phyloP scores from a whole-genome alignment of 1,140 invertebrate genomes.

The Lepidurus packardi region DNA sequence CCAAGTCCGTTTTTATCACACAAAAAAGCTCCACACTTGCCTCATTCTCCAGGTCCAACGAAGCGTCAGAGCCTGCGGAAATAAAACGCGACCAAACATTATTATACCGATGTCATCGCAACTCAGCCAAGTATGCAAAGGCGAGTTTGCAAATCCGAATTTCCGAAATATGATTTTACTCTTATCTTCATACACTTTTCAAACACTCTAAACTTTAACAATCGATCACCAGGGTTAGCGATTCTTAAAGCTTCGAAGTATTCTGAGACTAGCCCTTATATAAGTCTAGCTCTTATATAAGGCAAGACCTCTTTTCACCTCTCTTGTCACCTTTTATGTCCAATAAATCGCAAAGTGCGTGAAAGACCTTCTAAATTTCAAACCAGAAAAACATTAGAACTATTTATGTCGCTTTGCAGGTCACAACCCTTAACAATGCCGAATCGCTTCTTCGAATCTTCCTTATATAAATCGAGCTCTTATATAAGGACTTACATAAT shows the following conservation, averaged over 20 bases:
- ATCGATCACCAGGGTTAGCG: too few species aligned
- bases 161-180: too few species aligned
- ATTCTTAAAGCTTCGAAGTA: too few species aligned
- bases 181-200: too few species aligned
- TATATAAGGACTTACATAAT: too few species aligned
- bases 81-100: background rate
- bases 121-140: background rate
- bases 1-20: background rate
- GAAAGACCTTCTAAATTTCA: background rate
- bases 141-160: background rate
- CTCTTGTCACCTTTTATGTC: background rate
- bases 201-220: too few species aligned
- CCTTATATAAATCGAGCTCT: too few species aligned
- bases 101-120: background rate
- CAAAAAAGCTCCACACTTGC: background rate
- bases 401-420: background rate
- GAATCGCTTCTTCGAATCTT: too few species aligned
- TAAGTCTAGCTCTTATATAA: too few species aligned
- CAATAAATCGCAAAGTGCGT: background rate
- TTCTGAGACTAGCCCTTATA: too few species aligned
- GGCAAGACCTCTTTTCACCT: too few species aligned
- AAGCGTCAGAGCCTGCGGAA: background rate
- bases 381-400: background rate
- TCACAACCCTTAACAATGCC: background rate
- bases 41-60: background rate